These are phyloP conservation scores for Lucifuga dentata DNA, from an alignment of 2,113 vertebrate genomes.

Conservation along the genomic window DNA sequence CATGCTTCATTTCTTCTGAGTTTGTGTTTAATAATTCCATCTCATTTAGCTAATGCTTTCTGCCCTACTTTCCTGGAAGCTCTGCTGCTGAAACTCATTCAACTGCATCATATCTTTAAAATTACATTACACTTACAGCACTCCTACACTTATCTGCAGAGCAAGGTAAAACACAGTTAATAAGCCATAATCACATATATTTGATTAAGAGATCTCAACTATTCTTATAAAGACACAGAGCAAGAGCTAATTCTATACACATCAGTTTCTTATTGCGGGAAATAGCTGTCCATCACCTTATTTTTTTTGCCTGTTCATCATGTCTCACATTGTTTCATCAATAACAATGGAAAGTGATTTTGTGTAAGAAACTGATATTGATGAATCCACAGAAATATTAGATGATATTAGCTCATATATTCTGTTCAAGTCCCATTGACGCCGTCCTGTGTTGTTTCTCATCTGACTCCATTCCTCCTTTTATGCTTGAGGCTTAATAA, in stretches of 20 bases:
- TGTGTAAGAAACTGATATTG: background rate
- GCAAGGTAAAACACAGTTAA: background rate
- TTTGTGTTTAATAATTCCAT: constrained; percentile 61
- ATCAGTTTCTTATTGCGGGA: too few species aligned
- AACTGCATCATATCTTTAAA: constrained; percentile 2
- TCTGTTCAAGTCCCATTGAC: background rate
- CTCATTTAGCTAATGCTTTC: constrained; percentile 50
- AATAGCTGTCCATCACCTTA: background rate
- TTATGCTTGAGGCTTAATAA: constrained; percentile 37
- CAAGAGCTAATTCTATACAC: too few species aligned
- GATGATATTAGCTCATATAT: background rate
- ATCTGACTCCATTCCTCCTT: constrained; percentile 26
- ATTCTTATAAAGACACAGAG: too few species aligned
- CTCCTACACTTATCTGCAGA: constrained; percentile 6
- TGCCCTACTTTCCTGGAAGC: constrained; percentile 26
- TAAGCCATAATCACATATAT: constrained; percentile 24
- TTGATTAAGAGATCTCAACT: background rate
- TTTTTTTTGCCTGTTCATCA: background rate
- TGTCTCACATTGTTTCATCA: background rate
- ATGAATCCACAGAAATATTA: background rate
- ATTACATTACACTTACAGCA: background rate
- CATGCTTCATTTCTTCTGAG: constrained; percentile 35
- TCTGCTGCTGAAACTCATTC: constrained; percentile 9
- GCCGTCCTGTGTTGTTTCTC: constrained; percentile 14
- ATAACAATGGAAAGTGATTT: constrained; percentile 2